These are phyloP conservation scores for Metacarcinus magister DNA, from an alignment of 2,888 invertebrate species.

Conservation along the genomic window DNA sequence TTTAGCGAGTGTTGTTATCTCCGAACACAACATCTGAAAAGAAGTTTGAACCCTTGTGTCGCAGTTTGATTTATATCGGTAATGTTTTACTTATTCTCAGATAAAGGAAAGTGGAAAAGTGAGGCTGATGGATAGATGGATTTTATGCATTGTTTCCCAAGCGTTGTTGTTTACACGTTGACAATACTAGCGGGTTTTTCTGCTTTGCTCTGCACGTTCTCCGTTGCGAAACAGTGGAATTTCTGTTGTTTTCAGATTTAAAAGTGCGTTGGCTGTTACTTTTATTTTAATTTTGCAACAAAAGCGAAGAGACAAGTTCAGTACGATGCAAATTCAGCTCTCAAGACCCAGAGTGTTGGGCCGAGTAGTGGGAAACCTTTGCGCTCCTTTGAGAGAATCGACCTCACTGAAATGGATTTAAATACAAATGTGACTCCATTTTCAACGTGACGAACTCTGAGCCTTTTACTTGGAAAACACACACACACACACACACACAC, in stretches of 20 bases:
- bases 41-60: neutral
- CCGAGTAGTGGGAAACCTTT: neutral
- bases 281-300: neutral
- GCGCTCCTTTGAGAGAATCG: neutral
- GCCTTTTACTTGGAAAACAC: neutral
- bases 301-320: slow-evolving; percentile 20
- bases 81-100: neutral
- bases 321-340: slow-evolving; percentile 11
- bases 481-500: slow-evolving; percentile 44
- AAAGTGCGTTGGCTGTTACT: neutral
- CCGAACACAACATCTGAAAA: neutral
- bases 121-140: neutral
- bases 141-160: slow-evolving; percentile 11
- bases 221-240: neutral
- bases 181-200: neutral
- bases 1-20: neutral
- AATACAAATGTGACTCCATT: slow-evolving; percentile 48
- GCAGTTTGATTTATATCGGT: neutral
- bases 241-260: neutral
- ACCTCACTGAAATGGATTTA: slow-evolving; percentile 28
- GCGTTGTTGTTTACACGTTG: slow-evolving; percentile 8
- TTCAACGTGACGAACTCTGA: neutral
- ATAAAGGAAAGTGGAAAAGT: neutral
- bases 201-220: neutral
- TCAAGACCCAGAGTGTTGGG: slow-evolving; percentile 17